These are phyloP conservation scores for Gasterosteus nipponicus DNA, from an alignment of 2,113 vertebrate genomes.

Conservation along the genomic window DNA sequence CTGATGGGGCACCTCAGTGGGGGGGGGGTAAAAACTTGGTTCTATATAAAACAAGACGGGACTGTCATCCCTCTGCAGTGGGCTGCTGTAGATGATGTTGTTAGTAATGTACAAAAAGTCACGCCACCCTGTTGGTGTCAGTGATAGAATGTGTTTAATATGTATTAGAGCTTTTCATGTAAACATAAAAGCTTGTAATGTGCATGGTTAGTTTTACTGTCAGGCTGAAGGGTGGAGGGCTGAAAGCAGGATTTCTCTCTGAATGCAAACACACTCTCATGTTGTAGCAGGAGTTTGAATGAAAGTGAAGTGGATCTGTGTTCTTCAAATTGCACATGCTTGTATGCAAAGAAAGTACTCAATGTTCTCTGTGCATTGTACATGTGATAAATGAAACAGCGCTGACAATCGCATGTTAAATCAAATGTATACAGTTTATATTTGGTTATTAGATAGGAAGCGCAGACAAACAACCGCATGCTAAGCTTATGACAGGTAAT, in stretches of 20 bases:
- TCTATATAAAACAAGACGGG: constrained; percentile 70
- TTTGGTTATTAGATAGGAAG: not conserved
- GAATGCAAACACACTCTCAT: not conserved
- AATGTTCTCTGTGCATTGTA: too few relatives aligned
- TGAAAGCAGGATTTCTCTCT: not conserved
- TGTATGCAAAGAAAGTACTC: too few relatives aligned
- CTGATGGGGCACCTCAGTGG: constrained; percentile 59
- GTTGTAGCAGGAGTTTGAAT: not conserved
- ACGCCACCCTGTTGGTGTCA: constrained; percentile 18
- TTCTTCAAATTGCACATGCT: not conserved
- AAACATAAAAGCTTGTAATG: constrained; percentile 30
- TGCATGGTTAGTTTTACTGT: constrained; percentile 31
- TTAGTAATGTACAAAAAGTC: constrained; percentile 60
- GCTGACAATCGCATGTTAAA: not conserved
- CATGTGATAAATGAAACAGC: not conserved
- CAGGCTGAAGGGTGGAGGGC: constrained; percentile 3
- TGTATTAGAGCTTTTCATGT: constrained; percentile 37
- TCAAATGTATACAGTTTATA: not conserved
- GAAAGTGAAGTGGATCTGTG: not conserved
- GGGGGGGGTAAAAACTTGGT: constrained; percentile 55
- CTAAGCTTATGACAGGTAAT: not conserved
- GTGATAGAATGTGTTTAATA: constrained; percentile 48
- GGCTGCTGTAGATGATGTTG: constrained; percentile 30
- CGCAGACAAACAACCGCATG: not conserved
- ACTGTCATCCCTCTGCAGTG: constrained; percentile 47